phyloP scores from a whole-genome alignment of 2,797 vertebrate species.

The Xenops minutus region DNA sequence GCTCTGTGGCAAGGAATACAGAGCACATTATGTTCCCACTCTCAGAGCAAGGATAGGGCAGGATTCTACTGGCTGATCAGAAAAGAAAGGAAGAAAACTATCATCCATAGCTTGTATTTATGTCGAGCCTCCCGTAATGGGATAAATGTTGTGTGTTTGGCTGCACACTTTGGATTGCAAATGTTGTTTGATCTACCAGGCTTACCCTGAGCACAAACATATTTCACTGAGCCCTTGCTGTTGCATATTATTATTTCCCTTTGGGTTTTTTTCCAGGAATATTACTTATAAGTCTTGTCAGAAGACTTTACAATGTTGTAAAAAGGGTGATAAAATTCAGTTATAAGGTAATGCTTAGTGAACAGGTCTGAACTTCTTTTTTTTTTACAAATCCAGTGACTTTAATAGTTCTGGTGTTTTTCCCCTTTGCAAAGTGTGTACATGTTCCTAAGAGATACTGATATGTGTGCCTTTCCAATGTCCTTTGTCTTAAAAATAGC shows the following conservation, averaged over 20 bases:
- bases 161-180: not conserved
- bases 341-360: not conserved
- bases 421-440: not conserved
- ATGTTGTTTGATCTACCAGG: not conserved
- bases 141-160: not conserved
- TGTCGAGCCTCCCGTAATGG: not conserved
- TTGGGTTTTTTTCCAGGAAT: not conserved
- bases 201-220: not conserved
- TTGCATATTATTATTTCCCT: not conserved
- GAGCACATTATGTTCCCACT: conserved; percentile 28
- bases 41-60: not conserved
- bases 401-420: not conserved
- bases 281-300: not conserved
- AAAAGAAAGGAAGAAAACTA: not conserved
- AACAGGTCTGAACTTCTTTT: not conserved
- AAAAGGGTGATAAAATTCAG: not conserved
- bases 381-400: not conserved
- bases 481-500: conserved; percentile 61
- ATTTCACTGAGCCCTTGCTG: not conserved
- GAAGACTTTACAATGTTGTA: not conserved
- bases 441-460: conserved; percentile 20
- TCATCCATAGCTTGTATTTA: not conserved
- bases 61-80: not conserved
- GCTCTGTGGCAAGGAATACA: conserved; percentile 35
- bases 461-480: not conserved